Evolutionary conservation across 2,113 vertebrate species (phyloP), one percentile per base, ranked within the genome.

Genomic region (Hylia prasina): DNA sequence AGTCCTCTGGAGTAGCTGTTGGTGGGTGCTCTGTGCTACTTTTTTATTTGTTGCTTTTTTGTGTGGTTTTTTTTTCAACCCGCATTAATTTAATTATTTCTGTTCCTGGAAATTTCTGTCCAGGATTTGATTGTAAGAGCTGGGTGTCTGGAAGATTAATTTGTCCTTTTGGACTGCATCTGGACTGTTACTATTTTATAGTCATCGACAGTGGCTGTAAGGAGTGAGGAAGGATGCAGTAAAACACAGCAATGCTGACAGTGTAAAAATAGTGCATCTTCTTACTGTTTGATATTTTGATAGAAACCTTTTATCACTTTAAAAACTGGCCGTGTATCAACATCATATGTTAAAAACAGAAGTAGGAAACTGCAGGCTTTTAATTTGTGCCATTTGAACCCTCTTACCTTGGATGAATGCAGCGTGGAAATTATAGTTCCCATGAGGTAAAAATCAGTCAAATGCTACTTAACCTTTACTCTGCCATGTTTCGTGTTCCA

Each of bases 371-470:
- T 92, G 70, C 95, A 94, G 90, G 91, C 86, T 97, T 97, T 97
- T 96, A 97, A 76, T 94, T 93, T 85, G 92, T 98, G 91, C 90
- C 84, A 61, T 96, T 97, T 94, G 95, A 97, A 96, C 95, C 81
- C 81, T 93, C 81, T 83, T 96, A 89, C 89, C 94, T 96, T 89
- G 96, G 95, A 95, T 94, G 94, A 97, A 95, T 58, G 87, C 66
- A 9, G 60, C 14, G 18, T 96, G 93, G 95, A 94, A 93, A 91
- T 96, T 94, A 94, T 42, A 85, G 94, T 93, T 93, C 91, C 92
- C 91, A 79, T 71, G 94, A 96, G 93, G 96, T 94, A 95, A 96
- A 96, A 96, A 92, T 95, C 68, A 96, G 92, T 93, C 63, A 94
- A 96, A 87, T 95, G 77, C 90, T 93, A 87, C 82, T 92, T 92